Conservation (phyloP, 2,888 invertebrate genomes). For the Athalia circularis region DNA sequence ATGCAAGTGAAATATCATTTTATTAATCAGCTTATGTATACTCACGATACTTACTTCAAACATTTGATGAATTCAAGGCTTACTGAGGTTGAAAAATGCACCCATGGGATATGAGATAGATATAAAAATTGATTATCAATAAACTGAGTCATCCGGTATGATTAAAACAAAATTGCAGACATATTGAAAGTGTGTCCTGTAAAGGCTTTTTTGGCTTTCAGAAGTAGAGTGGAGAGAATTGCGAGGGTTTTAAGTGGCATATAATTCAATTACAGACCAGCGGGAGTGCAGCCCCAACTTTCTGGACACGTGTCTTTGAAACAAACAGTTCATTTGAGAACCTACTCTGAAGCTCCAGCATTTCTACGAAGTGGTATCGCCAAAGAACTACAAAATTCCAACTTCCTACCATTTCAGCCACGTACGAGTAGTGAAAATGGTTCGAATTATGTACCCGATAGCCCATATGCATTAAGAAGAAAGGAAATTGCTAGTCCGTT, state of each 20-base stretch:
- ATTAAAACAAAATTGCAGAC: no score
- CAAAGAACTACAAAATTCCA: conserved; percentile 64
- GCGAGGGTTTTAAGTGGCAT: background rate
- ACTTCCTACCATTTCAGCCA: conserved; percentile 63
- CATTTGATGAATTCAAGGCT: no score
- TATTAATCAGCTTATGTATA: no score
- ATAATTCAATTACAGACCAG: conserved; percentile 64
- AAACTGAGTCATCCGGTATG: no score
- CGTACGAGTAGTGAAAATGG: conserved; percentile 68
- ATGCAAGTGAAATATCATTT: no score
- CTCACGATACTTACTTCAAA: no score
- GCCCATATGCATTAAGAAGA: conserved; percentile 69
- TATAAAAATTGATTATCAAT: no score
- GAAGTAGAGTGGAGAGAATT: background rate
- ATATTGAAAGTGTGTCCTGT: no score
- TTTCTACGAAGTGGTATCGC: conserved; percentile 62
- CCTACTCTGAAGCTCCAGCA: conserved; percentile 64
- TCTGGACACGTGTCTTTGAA: conserved; percentile 70
- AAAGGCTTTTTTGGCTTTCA: no score
- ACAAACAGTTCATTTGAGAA: conserved; percentile 66
- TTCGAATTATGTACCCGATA: conserved; percentile 68
- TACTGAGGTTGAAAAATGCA: no score
- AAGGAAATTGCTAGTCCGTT: conserved; percentile 66
- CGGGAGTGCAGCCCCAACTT: conserved; percentile 57
- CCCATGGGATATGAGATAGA: no score